These are phyloP conservation scores for Augochlorella aurata DNA, from an alignment of 2,888 invertebrate genomes.

Conservation along the genomic window DNA sequence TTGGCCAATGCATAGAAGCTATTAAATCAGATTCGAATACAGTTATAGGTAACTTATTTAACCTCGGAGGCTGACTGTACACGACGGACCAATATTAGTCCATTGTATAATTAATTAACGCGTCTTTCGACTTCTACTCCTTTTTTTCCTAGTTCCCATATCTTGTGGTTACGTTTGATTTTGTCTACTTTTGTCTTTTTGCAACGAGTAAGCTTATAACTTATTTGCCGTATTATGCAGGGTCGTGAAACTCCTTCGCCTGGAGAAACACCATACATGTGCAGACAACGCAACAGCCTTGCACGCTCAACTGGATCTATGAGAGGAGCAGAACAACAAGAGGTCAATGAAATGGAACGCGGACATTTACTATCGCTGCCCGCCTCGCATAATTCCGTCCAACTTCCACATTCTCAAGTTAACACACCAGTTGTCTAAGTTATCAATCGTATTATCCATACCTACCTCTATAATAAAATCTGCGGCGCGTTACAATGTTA, in stretches of 20 bases:
- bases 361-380: slow-evolving; percentile 79
- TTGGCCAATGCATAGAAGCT: slow-evolving; percentile 74
- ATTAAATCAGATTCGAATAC: slow-evolving; percentile 75
- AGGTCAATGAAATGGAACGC: slow-evolving; percentile 81
- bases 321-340: slow-evolving; percentile 75
- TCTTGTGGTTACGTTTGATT: background rate
- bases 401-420: slow-evolving; percentile 71
- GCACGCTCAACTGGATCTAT: slow-evolving; percentile 81
- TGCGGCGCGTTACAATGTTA: slow-evolving; percentile 63
- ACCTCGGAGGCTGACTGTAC: background rate
- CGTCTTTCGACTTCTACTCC: background rate
- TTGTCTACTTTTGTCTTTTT: background rate
- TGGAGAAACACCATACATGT: slow-evolving; percentile 90
- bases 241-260: slow-evolving; percentile 89
- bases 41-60: slow-evolving; percentile 67
- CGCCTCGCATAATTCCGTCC: slow-evolving; percentile 75
- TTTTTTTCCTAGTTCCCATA: background rate
- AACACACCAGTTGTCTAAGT: slow-evolving; percentile 71
- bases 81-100: background rate
- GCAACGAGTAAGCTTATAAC: background rate
- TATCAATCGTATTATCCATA: slow-evolving; percentile 58
- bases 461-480: slow-evolving; percentile 68
- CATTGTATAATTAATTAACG: background rate
- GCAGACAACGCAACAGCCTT: slow-evolving; percentile 89
- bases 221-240: slow-evolving; percentile 73